Base-by-base conservation (phyloP, 2,888 invertebrate genomes). In the Hypomecis atomaria region DNA sequence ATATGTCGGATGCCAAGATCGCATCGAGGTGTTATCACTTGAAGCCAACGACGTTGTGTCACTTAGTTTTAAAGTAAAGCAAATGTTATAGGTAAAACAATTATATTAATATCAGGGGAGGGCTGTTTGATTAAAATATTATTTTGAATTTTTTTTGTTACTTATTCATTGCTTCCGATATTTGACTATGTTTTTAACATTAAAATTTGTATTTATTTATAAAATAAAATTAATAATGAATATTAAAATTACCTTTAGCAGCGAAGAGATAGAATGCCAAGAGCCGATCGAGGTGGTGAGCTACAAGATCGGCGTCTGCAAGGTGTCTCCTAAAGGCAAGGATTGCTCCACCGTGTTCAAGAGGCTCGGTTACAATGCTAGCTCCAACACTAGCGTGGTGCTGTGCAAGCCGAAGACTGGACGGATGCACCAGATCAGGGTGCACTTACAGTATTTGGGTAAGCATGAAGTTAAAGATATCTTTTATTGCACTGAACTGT, bases 381-480 rank as follows among this genome's bases (percentile, higher is more conserved):
- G 96, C 84, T 98, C 97, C 49, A 96, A 95, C 81, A 97, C 98
- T 0, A 99, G 99, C 81, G 97, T 99, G 37, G 98, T 99, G 7
- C 94, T 97, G 42, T 99, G 99, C 92, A 96, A 96, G 82, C 99
- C 99, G 0, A 96, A 97, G 82, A 99, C 99, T 0, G 99, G 99
- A 1, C 94, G 99, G 69, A 99, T 99, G 96, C 99, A 99, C 88
- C 99, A 99, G 93, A 99, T 99, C 76, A 94, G 99, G 71, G 99
- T 99, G 38, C 99, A 99, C 89, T 94, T 99, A 69, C 99, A 99
- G 90, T 99, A 97, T 89, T 94, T 99, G 79, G 99, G 98, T 98
- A 84, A 88, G n/a, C n/a, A n/a, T n/a, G n/a, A n/a, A n/a, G n/a
- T n/a, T n/a, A n/a, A n/a, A n/a, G n/a, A n/a, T n/a, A n/a, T n/a